phyloP scores from a whole-genome alignment of 2,888 invertebrate species.

The Lasioglossum villosulum region DNA sequence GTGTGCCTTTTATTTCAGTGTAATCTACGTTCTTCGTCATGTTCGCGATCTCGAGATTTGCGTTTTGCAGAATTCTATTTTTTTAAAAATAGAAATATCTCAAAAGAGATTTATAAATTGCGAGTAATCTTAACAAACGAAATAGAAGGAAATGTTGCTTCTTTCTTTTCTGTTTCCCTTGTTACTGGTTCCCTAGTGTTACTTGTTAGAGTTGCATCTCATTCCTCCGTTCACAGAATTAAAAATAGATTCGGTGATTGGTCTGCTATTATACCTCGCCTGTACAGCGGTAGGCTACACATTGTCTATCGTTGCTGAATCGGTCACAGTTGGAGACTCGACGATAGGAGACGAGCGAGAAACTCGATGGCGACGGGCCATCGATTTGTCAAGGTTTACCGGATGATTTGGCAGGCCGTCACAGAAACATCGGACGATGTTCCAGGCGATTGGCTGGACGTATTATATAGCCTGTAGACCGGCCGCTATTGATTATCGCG shows the following conservation, averaged over 20 bases:
- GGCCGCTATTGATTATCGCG: constrained; percentile 67
- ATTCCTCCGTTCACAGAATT: neutral
- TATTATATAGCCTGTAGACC: constrained; percentile 28
- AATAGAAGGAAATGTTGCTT: too few species aligned
- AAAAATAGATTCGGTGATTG: too few species aligned
- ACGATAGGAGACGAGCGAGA: constrained; percentile 13
- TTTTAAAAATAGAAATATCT: too few species aligned
- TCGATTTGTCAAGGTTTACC: constrained; percentile 53
- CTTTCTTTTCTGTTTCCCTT: too few species aligned
- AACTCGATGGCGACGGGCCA: constrained; percentile 27
- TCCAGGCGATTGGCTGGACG: constrained; percentile 45
- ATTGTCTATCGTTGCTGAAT: neutral
- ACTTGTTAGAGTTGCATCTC: too few species aligned
- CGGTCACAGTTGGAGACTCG: neutral
- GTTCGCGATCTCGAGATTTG: too few species aligned
- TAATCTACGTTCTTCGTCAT: neutral
- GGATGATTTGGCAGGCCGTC: constrained; percentile 45
- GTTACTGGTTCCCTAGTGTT: too few species aligned
- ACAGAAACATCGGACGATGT: constrained; percentile 41
- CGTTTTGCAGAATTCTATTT: neutral
- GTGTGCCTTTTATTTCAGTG: too few species aligned
- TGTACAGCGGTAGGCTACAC: too few species aligned
- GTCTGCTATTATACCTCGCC: too few species aligned
- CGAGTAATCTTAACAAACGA: too few species aligned
- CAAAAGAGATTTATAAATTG: too few species aligned